phyloP scores from a whole-genome alignment of 2,888 invertebrate species.

The Agrotis puta region DNA sequence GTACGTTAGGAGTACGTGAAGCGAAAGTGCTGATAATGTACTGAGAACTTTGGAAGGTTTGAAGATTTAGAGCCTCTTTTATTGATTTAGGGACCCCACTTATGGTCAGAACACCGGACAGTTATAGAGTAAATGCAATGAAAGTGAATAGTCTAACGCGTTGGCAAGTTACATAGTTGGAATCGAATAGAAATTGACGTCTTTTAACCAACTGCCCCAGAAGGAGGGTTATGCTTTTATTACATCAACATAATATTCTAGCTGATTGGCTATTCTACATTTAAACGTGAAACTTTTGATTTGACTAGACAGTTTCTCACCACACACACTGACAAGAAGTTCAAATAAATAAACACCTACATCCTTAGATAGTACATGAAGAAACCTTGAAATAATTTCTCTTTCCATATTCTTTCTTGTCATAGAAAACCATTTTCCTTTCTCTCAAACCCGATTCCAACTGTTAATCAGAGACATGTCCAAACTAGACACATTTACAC shows the following conservation, averaged over 20 bases:
- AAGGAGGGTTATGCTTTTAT: too few relatives aligned
- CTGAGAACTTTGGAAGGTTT: not conserved
- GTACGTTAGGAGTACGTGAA: not conserved
- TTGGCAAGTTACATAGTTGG: not conserved
- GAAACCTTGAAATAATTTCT: too few relatives aligned
- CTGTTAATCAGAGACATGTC: constrained; percentile 14
- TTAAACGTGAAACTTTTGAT: too few relatives aligned
- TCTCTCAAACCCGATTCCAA: not conserved
- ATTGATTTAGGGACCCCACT: not conserved
- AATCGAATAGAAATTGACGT: not conserved
- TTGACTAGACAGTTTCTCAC: not conserved
- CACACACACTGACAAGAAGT: not conserved
- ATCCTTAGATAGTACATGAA: not conserved
- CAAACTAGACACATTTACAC: constrained; percentile 27
- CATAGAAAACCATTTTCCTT: not conserved
- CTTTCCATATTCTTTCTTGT: not conserved
- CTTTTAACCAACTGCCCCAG: too few relatives aligned
- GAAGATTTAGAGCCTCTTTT: not conserved
- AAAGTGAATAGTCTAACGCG: not conserved
- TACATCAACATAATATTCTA: not conserved
- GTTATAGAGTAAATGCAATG: not conserved
- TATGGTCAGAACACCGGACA: not conserved
- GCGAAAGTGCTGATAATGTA: constrained; percentile 26
- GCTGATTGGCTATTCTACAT: too few relatives aligned
- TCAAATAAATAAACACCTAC: not conserved